These are phyloP conservation scores for Mormyrops attenuatus DNA, from an alignment of 2,797 vertebrate genomes.

Conservation along the genomic window DNA sequence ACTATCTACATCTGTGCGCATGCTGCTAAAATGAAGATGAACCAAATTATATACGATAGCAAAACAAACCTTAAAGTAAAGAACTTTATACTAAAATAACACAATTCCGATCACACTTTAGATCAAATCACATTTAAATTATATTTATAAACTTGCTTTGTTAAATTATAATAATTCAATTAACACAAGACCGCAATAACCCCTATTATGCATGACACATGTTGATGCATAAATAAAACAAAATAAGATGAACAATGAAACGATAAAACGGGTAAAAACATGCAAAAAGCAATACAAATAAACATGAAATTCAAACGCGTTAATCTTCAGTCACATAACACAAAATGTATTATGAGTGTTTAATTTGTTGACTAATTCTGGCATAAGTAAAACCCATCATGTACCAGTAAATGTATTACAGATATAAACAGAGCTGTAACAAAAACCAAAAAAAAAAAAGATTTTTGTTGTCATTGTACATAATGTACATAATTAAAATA, in stretches of 20 bases:
- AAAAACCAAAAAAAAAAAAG: neutral
- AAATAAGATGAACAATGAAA: neutral
- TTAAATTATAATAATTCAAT: neutral
- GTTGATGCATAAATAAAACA: neutral
- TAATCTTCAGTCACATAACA: neutral
- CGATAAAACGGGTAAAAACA: neutral
- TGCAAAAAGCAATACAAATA: neutral
- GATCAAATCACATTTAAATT: neutral
- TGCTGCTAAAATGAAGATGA: neutral
- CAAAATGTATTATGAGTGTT: conserved; percentile 10
- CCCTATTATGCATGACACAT: neutral
- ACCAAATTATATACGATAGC: neutral
- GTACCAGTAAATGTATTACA: neutral
- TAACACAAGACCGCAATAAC: neutral
- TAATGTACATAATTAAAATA: neutral
- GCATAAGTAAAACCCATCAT: neutral
- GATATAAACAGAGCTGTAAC: neutral
- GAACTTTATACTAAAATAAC: neutral
- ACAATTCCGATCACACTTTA: neutral
- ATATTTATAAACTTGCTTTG: neutral
- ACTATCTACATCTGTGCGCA: neutral
- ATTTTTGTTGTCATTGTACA: neutral
- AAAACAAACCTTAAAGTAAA: neutral
- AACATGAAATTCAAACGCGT: neutral
- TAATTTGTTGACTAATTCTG: neutral